Base-by-base conservation (phyloP, 2,113 vertebrate genomes). In the Xenopus laevis region DNA sequence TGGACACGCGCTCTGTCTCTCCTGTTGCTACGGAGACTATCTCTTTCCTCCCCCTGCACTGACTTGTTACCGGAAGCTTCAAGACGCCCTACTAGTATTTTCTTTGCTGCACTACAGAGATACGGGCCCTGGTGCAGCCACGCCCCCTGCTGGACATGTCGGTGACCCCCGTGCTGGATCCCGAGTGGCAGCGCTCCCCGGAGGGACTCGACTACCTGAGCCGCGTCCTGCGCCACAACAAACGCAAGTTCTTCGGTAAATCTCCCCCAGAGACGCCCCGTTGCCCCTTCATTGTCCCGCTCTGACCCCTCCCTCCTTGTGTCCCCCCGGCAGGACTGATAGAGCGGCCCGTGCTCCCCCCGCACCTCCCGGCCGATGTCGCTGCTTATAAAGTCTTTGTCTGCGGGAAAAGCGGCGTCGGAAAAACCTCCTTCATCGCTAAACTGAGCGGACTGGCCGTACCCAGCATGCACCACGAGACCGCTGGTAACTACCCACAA, bases 311-410 rank as follows among this genome's bases (percentile, higher is more conserved):
- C n/a, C n/a, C n/a, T n/a, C n/a, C n/a, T n/a, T n/a, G n/a, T n/a
- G n/a, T n/a, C 11, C 45, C 11, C 11, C 11, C 17, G 16, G 5
- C 80, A 96, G 96, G 93, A 4, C 83, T 96, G 17, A 80, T 98
- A 17, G 95, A 97, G 78, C 88, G 89, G 21, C 95, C 95, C 0
- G 84, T 83, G 80, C 89, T 96, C 83, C 85, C 94, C 2, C 96
- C 93, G 0, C 30, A 86, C 7, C 72, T 86, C 45, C 82, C 90
- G 6, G 83, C 89, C 1, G 94, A 97, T 86, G 91, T 86, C 0
- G 88, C 93, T 75, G 84, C 89, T 82, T 99, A 98, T 75, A 99
- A 99, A 78, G 82, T 99, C 55, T 96, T 98, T 57, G 79, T 99
- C 33, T 91, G 84, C 0, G 97, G 97, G 15, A 94, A 92, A 74